Conservation (phyloP, 2,888 invertebrate species). For the Patella ulyssiponensis region DNA sequence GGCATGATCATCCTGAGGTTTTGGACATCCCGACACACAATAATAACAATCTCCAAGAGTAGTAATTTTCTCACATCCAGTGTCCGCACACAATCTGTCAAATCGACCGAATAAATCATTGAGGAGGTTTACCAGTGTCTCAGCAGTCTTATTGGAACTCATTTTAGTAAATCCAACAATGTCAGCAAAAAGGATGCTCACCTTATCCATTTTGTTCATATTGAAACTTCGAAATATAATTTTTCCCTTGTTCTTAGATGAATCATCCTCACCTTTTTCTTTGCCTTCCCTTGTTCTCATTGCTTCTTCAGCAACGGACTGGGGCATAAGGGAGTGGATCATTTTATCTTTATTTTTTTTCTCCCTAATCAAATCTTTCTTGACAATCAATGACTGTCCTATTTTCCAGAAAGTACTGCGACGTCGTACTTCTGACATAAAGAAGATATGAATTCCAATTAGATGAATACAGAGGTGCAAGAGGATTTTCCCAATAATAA, state of each 20-base stretch:
- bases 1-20: slow-evolving; percentile 91
- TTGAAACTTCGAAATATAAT: slow-evolving; percentile 92
- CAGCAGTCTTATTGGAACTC: slow-evolving; percentile 96
- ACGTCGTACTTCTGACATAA: slow-evolving; percentile 89
- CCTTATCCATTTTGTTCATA: slow-evolving; percentile 96
- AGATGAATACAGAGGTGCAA: slow-evolving; percentile 91
- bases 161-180: slow-evolving; percentile 98
- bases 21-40: slow-evolving; percentile 93
- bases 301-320: slow-evolving; percentile 82
- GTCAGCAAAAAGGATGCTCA: slow-evolving; percentile 96
- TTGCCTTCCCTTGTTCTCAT: slow-evolving; percentile 65
- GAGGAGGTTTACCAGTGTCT: slow-evolving; percentile 93
- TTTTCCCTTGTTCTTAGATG: slow-evolving; percentile 48
- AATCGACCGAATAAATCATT: slow-evolving; percentile 97
- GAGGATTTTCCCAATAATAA: slow-evolving; percentile 77
- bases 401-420: slow-evolving; percentile 96
- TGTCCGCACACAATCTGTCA: slow-evolving; percentile 88
- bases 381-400: slow-evolving; percentile 91
- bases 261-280: slow-evolving; percentile 48
- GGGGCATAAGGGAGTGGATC: slow-evolving; percentile 94
- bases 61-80: slow-evolving; percentile 96
- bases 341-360: slow-evolving; percentile 96
- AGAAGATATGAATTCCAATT: slow-evolving; percentile 91
- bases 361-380: slow-evolving; percentile 91
- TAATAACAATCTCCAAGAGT: slow-evolving; percentile 95